Evolutionary conservation across 2,113 vertebrate species (phyloP), one percentile per base, ranked within the genome.

Genomic region (Cebidichthys violaceus): DNA sequence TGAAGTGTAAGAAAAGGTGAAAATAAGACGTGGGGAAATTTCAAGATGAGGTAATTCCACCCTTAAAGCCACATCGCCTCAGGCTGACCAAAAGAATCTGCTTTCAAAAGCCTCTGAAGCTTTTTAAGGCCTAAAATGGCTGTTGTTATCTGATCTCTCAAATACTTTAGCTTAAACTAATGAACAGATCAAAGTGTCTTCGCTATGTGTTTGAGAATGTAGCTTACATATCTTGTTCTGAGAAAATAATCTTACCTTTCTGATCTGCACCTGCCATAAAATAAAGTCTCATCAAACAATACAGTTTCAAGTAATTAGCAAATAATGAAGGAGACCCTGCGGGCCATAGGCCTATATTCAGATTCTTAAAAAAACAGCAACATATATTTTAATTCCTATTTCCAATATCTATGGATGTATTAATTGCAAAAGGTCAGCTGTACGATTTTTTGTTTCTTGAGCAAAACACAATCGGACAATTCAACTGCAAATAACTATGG

Each of bases 81-180:
- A 31, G 93, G 92, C 90, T 74, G 85, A 85, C 83, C 80, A 41
- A 71, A 90, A 89, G 82, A 94, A 93, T 92, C 88, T 89, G 81
- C 86, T 93, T 93, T 93, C 91, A 94, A 93, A 93, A 90, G 90
- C 83, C 79, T 86, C 80, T 74, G 83, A 83, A 79, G 81, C 83
- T 89, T 92, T 91, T 91, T 89, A 74, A 91, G 84, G 84, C 81
- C 78, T 64, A 76, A 84, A 83, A 83, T 79, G 84, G 18, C 75
- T 88, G 84, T 31, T 88, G 92, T 92, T 93, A 94, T 94, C 91
- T 94, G 93, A 93, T 94, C 91, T 86, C 54, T 50, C 55, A 55
- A 89, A 88, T 88, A 86, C 84, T 88, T 87, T 0, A 57, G 41
- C 78, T 92, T 83, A 78, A 88, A 90, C 84, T 89, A 88, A 86